Percentiles rank a stretch among this genome's conserved stretches.
Evolutionary conservation across 2,797 vertebrate genomes (phyloP).

Genomic region (Notoglanidium macrostoma): DNA sequence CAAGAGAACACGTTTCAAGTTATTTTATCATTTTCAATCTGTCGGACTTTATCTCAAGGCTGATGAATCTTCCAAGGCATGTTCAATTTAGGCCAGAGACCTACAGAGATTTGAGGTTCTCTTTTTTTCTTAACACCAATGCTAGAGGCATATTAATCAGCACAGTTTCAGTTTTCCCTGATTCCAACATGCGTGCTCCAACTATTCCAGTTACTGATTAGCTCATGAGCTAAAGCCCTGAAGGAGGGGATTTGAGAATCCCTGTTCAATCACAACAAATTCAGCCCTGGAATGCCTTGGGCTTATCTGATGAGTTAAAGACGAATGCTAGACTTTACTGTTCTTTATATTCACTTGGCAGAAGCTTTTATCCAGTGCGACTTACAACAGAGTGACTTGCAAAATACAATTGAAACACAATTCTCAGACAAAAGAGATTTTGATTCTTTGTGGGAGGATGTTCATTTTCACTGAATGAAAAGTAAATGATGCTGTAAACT

Average conservation of each 20-base stretch:
- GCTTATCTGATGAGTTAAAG: neutral
- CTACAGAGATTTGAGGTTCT: neutral
- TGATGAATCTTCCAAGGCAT: neutral
- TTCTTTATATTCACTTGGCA: neutral
- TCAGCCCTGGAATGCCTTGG: neutral
- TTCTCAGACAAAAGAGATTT: neutral
- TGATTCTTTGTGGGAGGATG: neutral
- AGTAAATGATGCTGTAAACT: neutral
- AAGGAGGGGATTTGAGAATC: neutral
- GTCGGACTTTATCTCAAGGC: neutral
- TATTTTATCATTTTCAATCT: neutral
- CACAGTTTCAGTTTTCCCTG: neutral
- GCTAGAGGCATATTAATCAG: neutral
- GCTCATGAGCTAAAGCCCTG: neutral
- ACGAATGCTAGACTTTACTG: neutral
- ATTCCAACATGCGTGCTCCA: neutral
- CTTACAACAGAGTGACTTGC: neutral
- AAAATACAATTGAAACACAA: neutral
- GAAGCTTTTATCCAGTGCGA: neutral
- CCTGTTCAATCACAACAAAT: neutral
- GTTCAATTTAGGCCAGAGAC: slow-evolving; percentile 6
- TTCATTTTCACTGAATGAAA: neutral
- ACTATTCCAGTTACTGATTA: neutral
- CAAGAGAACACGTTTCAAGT: neutral
- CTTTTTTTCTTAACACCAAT: neutral